A percentile compares a stretch with the other conserved stretches of the same genome.
Evolutionary conservation across 1,140 invertebrate species (phyloP).

Genomic region (Reticulitermes speratus): DNA sequence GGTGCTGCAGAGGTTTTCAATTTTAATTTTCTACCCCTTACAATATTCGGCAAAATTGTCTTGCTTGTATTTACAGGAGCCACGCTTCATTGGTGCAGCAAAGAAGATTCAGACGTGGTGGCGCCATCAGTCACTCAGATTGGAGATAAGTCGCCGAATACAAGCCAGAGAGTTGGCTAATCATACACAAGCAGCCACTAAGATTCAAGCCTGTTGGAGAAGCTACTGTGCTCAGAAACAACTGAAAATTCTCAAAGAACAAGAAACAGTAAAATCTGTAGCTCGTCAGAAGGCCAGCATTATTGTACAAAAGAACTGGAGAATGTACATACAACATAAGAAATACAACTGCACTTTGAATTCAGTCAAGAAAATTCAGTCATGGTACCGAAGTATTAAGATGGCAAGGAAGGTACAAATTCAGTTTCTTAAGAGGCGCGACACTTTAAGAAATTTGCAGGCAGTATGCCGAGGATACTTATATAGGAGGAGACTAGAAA

Average conservation of each 20-base stretch:
- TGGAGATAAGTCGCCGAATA: constrained; percentile 46
- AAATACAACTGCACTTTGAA: constrained; percentile 49
- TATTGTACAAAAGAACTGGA: constrained; percentile 24
- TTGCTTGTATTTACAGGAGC: constrained; percentile 57
- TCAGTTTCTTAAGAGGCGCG: constrained; percentile 5
- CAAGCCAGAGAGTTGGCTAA: constrained; percentile 38
- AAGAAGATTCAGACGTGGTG: constrained; percentile 66
- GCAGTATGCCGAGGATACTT: constrained; percentile 15
- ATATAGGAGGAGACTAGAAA: constrained; percentile 32
- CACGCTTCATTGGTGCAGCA: constrained; percentile 65
- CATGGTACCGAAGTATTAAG: constrained; percentile 39
- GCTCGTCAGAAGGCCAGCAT: constrained; percentile 35
- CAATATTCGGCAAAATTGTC: background rate
- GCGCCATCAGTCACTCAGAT: constrained; percentile 54
- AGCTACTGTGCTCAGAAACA: constrained; percentile 34
- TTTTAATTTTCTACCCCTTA: too few species aligned
- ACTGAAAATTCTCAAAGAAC: constrained; percentile 46
- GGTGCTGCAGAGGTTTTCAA: too few species aligned
- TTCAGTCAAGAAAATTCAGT: constrained; percentile 55
- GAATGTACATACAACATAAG: constrained; percentile 32
- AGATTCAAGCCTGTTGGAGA: constrained; percentile 26
- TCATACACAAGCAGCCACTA: constrained; percentile 39
- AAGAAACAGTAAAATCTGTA: constrained; percentile 35
- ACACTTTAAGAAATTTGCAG: constrained; percentile 32
- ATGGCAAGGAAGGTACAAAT: constrained; percentile 19